These are phyloP conservation scores for Sebastes aleutianus DNA, from an alignment of 2,797 vertebrate genomes.

Conservation along the genomic window DNA sequence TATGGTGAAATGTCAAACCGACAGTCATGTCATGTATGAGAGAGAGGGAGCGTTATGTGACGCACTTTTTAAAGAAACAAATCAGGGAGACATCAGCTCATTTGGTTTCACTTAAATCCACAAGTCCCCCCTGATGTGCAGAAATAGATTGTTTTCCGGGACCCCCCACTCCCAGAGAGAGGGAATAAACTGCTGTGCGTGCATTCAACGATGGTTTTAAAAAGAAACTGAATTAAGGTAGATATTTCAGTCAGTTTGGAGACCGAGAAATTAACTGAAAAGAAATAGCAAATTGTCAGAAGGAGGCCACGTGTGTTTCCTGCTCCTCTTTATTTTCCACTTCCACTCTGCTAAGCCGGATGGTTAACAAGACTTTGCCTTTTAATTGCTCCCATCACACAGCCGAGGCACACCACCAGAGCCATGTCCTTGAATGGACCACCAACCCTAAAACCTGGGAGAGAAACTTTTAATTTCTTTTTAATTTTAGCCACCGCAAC, in stretches of 20 bases:
- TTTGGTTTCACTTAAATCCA: conserved; percentile 72
- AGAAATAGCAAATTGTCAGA: background rate
- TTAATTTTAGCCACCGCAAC: conserved; percentile 28
- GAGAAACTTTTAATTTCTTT: conserved; percentile 28
- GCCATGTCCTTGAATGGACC: conserved; percentile 66
- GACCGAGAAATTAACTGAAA: background rate
- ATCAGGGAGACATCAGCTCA: conserved; percentile 56
- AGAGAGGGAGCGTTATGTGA: conserved; percentile 25
- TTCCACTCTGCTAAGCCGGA: conserved; percentile 50
- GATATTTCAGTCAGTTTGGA: background rate
- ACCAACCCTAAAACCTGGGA: conserved; percentile 34
- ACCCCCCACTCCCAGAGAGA: conserved; percentile 21
- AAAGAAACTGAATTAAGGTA: background rate
- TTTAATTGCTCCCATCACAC: conserved; percentile 84
- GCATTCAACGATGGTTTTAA: background rate
- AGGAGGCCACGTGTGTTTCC: conserved; percentile 41
- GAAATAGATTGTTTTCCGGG: conserved; percentile 31
- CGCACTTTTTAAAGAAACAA: conserved; percentile 46
- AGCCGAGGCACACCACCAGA: conserved; percentile 64
- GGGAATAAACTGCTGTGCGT: conserved; percentile 25
- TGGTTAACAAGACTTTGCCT: conserved; percentile 69
- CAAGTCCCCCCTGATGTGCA: conserved; percentile 33
- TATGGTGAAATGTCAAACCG: conserved; percentile 67
- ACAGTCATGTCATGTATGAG: conserved; percentile 48
- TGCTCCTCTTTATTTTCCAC: conserved; percentile 55